Evolutionary conservation across 1,140 invertebrate genomes (phyloP).

Genomic region (Geopemphigus sp.): DNA sequence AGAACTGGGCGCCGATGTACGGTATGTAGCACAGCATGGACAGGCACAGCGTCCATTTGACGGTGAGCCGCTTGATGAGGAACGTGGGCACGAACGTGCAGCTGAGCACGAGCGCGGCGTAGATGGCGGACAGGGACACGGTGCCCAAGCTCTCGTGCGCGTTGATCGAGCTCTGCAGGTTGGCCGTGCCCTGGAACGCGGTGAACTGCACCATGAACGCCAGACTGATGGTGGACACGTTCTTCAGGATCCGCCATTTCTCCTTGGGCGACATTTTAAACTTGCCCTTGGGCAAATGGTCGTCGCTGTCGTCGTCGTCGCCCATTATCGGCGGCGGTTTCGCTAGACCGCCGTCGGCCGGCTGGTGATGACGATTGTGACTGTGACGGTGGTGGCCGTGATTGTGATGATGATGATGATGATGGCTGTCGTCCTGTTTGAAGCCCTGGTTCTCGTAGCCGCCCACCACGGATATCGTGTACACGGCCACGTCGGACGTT

Average conservation of each 20-base stretch:
- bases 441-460: conserved; percentile 69
- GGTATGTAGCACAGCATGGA: conserved; percentile 90
- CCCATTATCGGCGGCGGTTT: conserved; percentile 59
- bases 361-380: no score
- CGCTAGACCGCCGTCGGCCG: conserved; percentile 63
- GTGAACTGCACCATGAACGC: conserved; percentile 93
- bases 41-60: conserved; percentile 90
- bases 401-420: no score
- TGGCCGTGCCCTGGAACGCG: conserved; percentile 85
- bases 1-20: conserved; percentile 92
- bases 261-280: conserved; percentile 73
- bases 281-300: conserved; percentile 68
- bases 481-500: conserved; percentile 51
- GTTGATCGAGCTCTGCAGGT: conserved; percentile 85
- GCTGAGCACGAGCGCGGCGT: conserved; percentile 83
- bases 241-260: conserved; percentile 85
- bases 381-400: no score
- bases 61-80: conserved; percentile 83
- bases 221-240: conserved; percentile 78
- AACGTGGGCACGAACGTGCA: conserved; percentile 91
- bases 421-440: conserved; percentile 65
- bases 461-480: conserved; percentile 52
- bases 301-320: conserved; percentile 64
- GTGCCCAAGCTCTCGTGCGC: conserved; percentile 76
- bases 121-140: conserved; percentile 80